These are phyloP conservation scores for Tetheella fluctuosa DNA, from an alignment of 2,888 invertebrate genomes.

Conservation along the genomic window DNA sequence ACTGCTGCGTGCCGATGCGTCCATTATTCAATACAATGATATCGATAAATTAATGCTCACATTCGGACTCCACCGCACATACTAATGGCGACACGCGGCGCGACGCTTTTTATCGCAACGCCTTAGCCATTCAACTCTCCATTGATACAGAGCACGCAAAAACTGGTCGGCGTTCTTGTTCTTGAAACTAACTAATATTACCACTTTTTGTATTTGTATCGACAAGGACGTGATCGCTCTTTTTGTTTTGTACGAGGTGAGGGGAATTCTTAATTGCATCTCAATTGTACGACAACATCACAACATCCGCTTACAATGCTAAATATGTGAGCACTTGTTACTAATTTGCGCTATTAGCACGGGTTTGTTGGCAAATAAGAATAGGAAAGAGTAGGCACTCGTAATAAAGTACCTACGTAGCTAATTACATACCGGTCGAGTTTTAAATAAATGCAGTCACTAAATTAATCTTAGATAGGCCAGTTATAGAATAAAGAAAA, in stretches of 20 bases:
- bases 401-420: background rate
- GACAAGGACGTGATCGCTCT: slow-evolving; percentile 73
- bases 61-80: slow-evolving; percentile 73
- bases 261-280: slow-evolving; percentile 64
- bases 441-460: background rate
- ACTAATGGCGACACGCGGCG: slow-evolving; percentile 81
- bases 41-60: slow-evolving; percentile 82
- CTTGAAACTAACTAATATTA: slow-evolving; percentile 64
- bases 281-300: slow-evolving; percentile 30
- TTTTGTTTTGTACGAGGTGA: slow-evolving; percentile 61
- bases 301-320: slow-evolving; percentile 13
- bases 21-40: slow-evolving; percentile 77
- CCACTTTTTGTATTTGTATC: slow-evolving; percentile 56
- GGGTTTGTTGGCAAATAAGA: background rate
- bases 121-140: slow-evolving; percentile 73
- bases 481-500: no score
- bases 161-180: slow-evolving; percentile 60
- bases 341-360: slow-evolving; percentile 4
- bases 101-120: slow-evolving; percentile 63
- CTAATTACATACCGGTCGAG: background rate
- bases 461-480: background rate
- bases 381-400: background rate
- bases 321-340: background rate
- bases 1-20: slow-evolving; percentile 52
- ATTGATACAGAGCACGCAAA: slow-evolving; percentile 73